Conservation (phyloP, 2,888 invertebrate genomes). For the Micoletzkya japonica region DNA sequence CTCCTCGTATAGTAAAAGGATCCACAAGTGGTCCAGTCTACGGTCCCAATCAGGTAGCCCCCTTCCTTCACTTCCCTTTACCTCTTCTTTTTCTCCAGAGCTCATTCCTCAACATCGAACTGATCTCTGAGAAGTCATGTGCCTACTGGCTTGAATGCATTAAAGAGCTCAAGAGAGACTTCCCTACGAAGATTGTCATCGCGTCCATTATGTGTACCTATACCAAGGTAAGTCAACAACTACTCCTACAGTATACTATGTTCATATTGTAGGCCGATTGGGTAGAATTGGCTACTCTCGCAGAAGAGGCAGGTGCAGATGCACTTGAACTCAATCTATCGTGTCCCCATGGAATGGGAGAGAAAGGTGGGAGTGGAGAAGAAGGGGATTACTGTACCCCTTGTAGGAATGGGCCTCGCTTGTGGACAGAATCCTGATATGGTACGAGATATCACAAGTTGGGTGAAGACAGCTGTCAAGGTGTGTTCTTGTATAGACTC, state of each 20-base stretch:
- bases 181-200: slow-evolving; percentile 71
- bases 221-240: slow-evolving; percentile 34
- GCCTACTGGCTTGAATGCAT: slow-evolving; percentile 91
- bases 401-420: slow-evolving; percentile 92
- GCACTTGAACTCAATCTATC: slow-evolving; percentile 93
- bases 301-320: slow-evolving; percentile 81
- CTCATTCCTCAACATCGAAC: slow-evolving; percentile 92
- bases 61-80: background rate
- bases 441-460: slow-evolving; percentile 84
- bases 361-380: slow-evolving; percentile 73
- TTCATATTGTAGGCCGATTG: slow-evolving; percentile 77
- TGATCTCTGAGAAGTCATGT: slow-evolving; percentile 93
- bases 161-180: slow-evolving; percentile 76
- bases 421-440: slow-evolving; percentile 91
- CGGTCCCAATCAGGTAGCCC: slow-evolving; percentile 77
- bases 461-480: slow-evolving; percentile 74
- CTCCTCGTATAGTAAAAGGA: slow-evolving; percentile 91
- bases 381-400: background rate
- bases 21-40: slow-evolving; percentile 82
- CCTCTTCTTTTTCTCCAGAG: slow-evolving; percentile 71
- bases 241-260: background rate
- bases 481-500: slow-evolving; percentile 43
- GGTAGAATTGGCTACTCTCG: slow-evolving; percentile 78
- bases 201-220: slow-evolving; percentile 62
- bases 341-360: slow-evolving; percentile 92